Base-by-base conservation (phyloP, 2,888 invertebrate genomes). In the Pollenia angustigena region DNA sequence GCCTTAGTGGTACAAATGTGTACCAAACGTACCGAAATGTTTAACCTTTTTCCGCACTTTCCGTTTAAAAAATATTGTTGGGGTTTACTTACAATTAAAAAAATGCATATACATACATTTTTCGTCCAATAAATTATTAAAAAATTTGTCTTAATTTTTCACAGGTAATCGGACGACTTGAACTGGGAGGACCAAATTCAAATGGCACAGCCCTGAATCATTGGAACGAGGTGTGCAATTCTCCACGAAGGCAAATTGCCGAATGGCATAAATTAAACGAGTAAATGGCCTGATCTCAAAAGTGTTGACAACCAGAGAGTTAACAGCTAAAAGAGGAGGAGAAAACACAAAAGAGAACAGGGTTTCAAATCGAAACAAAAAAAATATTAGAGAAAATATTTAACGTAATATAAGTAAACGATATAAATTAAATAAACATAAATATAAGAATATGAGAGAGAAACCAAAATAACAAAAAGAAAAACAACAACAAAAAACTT, bases 201-300 rank as follows among this genome's bases (percentile, higher is more conserved):
- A 95, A 95, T 85, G 97, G 97, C 89, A 96, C 97, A 87, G 97
- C 98, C 74, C 94, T 97, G 23, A 98, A 97, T 92, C 99, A 99
- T 94, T 99, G 99, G 99, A 97, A 97, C 92, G 99, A 99, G 94
- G 98, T 99, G 89, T 97, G 98, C 94, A 98, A 97, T 92, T 98
- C 98, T 89, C 99, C 99, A 74, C 96, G 99, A 90, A 96, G 99
- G 89, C 99, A 99, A 95, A 99, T 99, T 92, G 99, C 99, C 89
- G 99, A 99, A 94, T 99, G 99, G 99, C 99, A 99, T 95, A 98
- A 99, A 94, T 95, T 99, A 90, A 96, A 97, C 94, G 98, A 98
- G 95, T 98, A 96, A 90, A 85, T 64, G 54, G 7, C 18, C 16
- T 68, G 46, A 14, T 48, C 50, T 11, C 1, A 14, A 71, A 75